Conservation (phyloP, 35 echinoderm and acorn worm genomes). For the Stichopus chloronotus region DNA sequence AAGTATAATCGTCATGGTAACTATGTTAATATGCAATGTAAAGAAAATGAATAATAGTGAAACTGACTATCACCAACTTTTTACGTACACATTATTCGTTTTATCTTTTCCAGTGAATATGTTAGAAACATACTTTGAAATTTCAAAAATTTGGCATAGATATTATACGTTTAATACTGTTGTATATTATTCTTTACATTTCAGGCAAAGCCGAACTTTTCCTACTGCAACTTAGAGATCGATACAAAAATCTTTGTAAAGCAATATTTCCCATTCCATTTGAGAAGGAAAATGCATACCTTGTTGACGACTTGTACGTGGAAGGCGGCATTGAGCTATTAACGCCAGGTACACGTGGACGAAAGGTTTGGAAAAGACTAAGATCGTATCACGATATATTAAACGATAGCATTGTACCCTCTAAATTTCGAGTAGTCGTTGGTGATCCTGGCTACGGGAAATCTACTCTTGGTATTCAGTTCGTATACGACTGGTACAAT, state of each 20-base stretch:
- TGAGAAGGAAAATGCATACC: not conserved
- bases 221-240: not conserved
- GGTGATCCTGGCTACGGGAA: constrained; percentile 5
- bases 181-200: no score
- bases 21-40: no score
- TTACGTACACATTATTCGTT: no score
- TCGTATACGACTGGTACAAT: not conserved
- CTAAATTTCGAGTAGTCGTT: not conserved
- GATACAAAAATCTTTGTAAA: not conserved
- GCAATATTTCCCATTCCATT: not conserved
- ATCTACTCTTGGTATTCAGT: not conserved
- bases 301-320: not conserved
- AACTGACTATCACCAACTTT: no score
- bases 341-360: not conserved
- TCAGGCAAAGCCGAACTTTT: not conserved
- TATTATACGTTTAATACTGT: no score
- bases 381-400: not conserved
- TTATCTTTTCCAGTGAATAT: no score
- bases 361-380: not conserved
- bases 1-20: no score
- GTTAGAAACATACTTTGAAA: no score
- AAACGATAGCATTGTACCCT: not conserved
- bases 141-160: no score
- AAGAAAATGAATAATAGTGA: no score
- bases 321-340: not conserved